Percentiles rank a stretch among this genome's conserved stretches.
These are phyloP conservation scores for Monochamus alternatus DNA, from an alignment of 2,888 invertebrate species.

Conservation along the genomic window DNA sequence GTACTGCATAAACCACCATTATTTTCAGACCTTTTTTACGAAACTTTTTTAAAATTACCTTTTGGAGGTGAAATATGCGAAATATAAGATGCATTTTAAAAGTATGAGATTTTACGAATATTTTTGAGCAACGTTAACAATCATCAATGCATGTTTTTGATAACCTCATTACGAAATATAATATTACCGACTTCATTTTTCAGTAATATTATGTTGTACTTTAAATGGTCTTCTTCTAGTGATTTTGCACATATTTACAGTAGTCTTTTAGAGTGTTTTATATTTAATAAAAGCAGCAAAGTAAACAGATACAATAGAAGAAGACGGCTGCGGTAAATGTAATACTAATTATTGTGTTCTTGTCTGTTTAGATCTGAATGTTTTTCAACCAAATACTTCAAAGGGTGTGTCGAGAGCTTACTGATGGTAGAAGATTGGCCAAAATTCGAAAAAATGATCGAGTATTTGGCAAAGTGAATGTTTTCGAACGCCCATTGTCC, in stretches of 20 bases:
- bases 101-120: neutral
- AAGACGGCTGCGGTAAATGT: slow-evolving; percentile 24
- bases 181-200: slow-evolving; percentile 5
- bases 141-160: slow-evolving; percentile 2
- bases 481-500: slow-evolving; percentile 58
- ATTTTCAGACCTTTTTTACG: neutral
- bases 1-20: neutral
- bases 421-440: slow-evolving; percentile 85
- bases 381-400: slow-evolving; percentile 86
- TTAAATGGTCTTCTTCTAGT: no score
- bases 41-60: neutral
- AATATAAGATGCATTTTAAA: neutral
- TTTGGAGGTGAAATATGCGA: neutral
- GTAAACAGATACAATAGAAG: neutral
- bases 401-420: slow-evolving; percentile 86
- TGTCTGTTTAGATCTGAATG: slow-evolving; percentile 80
- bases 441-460: slow-evolving; percentile 85
- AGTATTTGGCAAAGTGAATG: slow-evolving; percentile 79
- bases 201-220: slow-evolving; percentile 11
- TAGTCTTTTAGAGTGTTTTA: no score
- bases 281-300: no score
- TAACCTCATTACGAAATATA: neutral
- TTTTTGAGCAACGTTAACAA: slow-evolving; percentile 26
- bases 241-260: no score
- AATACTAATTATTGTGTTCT: slow-evolving; percentile 33